Evolutionary conservation across 2,797 vertebrate genomes (phyloP), one percentile per base, ranked within the genome.

Genomic region (Botia kubotai): DNA sequence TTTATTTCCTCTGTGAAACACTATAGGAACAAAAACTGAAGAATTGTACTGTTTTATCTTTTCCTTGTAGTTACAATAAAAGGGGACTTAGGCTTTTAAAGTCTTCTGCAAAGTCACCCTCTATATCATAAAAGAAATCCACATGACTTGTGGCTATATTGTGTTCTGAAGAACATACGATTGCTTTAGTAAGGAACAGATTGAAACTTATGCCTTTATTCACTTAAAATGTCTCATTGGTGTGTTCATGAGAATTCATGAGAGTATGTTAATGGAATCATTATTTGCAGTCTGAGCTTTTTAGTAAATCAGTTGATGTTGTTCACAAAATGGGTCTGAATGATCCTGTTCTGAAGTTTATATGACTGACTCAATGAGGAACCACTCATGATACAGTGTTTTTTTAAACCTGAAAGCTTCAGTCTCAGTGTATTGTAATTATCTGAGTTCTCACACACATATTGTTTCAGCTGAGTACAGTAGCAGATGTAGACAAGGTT

Each of bases 391-490:
- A 46, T 46, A 46, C 43, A 26, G 23, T 26, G 23, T 46, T 46
- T 46, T 46, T 46, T 46, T 46, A 10, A 33, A 5, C 33, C 4
- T 33, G 33, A 33, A 46, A 46, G 39, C 43, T 46, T 46, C 10
- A 10, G 43, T 46, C 43, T 10, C 43, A 46, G 1, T 46, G 43
- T 46, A 46, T 10, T 46, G 43, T 46, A 29, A 29, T 63, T 63
- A 7, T 17, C 58, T 60, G 39, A 62, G 33, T 55, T 68, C 65
- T 23, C 11, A 43, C 70, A 21, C 52, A 29, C 55, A 50, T 77
- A 23, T 71, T 79, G 72, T 79, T 71, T 79, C 19, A 79, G 46
- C 77, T 43, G 58, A 63, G 68, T 50, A 63, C 77, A 72, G 69
- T 66, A 72, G 60, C 69, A 80, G 46, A 73, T 55, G 69, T 29